Percentiles rank a stretch among this genome's conserved stretches.
phyloP scores from a whole-genome alignment of 2,113 vertebrate genomes.

The Clarias gariepinus region DNA sequence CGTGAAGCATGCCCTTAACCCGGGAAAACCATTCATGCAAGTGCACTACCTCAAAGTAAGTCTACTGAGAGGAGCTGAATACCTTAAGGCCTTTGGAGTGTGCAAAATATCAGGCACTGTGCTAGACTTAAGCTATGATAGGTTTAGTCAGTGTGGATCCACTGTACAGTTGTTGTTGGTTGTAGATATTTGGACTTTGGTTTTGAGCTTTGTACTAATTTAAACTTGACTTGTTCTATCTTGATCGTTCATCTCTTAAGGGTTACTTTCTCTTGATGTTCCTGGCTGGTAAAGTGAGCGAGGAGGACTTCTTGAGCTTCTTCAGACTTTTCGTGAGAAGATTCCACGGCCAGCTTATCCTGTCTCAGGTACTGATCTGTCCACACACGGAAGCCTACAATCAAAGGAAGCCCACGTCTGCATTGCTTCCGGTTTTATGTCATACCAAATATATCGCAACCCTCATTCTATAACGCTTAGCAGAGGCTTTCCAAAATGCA shows the following conservation, averaged over 20 bases:
- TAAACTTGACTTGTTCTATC: background rate
- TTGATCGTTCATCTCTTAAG: constrained; percentile 64
- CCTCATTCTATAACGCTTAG: constrained; percentile 8
- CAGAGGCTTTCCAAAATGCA: constrained; percentile 9
- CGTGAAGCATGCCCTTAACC: constrained; percentile 90
- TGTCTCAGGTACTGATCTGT: constrained; percentile 84
- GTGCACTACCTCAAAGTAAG: constrained; percentile 96
- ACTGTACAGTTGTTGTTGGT: background rate
- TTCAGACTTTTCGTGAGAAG: constrained; percentile 83
- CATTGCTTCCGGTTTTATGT: background rate
- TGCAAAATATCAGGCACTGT: background rate
- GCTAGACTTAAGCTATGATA: background rate
- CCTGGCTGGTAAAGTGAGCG: constrained; percentile 79
- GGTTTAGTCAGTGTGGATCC: background rate
- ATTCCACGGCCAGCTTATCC: constrained; percentile 89
- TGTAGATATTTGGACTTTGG: background rate
- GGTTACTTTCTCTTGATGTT: constrained; percentile 91
- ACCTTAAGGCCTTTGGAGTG: background rate
- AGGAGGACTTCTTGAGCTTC: constrained; percentile 79
- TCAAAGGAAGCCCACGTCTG: background rate
- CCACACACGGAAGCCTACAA: background rate
- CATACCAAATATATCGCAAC: background rate
- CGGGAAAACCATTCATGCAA: constrained; percentile 93
- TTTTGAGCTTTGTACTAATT: background rate
- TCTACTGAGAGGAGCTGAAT: background rate